Base-by-base conservation (phyloP, 2,888 invertebrate species). In the Dexiosoma caninum region DNA sequence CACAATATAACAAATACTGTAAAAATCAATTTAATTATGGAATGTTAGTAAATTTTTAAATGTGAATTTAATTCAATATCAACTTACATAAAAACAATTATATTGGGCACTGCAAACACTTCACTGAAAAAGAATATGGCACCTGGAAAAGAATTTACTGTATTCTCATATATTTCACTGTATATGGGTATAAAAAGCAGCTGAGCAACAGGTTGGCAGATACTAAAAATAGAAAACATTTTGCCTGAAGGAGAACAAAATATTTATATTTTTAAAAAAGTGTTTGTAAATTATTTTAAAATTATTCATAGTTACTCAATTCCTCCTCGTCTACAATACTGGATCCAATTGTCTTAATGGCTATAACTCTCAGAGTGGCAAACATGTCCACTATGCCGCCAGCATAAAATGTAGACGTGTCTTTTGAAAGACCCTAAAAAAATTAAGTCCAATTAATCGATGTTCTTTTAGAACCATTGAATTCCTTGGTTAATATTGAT, bases 91-190 rank as follows among this genome's bases (percentile, higher is more conserved):
- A 90, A 90, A n/a, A 90, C 86, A n/a, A 90, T 67, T 10, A 88
- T 85, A 78, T 89, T 90, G 12, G 89, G 88, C 4, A 90, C 71
- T 27, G 88, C 89, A 69, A 90, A 90, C 2, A 90, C 83, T 84
- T 90, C 89, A 19, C 89, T 86, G 75, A 90, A 88, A 5, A 90
- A 66, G 71, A 87, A 90, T 66, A 90, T 88, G 3, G 90, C 90
- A 1, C 90, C 90, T 1, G 89, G 88, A 78, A 90, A 90, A 6
- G 83, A 75, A n/a, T 88, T 87, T 2, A 90, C 85, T 0, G 88
- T 87, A 12, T 81, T 83, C 10, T 85, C 82, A 71, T 90, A 90
- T 9, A 90, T 86, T 9, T 84, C 83, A 79, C 89, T 89, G 64
- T 87, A 90, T n/a, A 90, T 83, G 23, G 88, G 86, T 16, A 90